phyloP scores from a whole-genome alignment of 2,113 vertebrate genomes.

The Myiopsitta monachus region DNA sequence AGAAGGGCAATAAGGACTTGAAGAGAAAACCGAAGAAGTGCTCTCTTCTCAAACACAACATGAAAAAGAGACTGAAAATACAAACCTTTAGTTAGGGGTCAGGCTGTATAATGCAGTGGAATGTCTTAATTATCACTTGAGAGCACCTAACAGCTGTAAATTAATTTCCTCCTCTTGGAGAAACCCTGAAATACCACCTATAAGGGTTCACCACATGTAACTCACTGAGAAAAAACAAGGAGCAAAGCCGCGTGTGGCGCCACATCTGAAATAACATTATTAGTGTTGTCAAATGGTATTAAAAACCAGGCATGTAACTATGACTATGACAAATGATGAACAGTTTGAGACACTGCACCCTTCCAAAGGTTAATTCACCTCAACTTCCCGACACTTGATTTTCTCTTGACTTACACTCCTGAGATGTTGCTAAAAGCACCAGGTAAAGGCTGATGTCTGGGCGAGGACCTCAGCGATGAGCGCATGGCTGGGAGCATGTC shows the following conservation, averaged over 20 bases:
- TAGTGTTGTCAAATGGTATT: background rate
- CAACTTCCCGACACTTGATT: background rate
- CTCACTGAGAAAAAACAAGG: background rate
- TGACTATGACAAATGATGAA: background rate
- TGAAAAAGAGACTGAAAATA: background rate
- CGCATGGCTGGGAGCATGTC: slow-evolving; percentile 74
- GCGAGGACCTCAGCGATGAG: slow-evolving; percentile 77
- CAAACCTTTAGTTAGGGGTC: background rate
- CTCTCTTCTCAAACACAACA: background rate
- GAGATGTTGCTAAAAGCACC: slow-evolving; percentile 79
- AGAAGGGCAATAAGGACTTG: background rate
- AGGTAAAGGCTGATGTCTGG: slow-evolving; percentile 77
- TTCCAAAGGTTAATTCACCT: background rate
- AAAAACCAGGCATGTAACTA: background rate
- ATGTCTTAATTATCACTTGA: background rate
- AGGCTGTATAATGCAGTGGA: background rate
- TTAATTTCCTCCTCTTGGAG: background rate
- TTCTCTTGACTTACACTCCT: slow-evolving; percentile 51
- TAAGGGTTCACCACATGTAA: background rate
- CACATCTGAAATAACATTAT: background rate
- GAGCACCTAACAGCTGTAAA: background rate
- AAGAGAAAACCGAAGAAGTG: background rate
- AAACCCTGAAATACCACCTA: background rate
- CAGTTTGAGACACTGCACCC: background rate
- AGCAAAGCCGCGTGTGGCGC: fast-evolving